Conservation (phyloP, 2,113 vertebrate genomes). For the Antennarius striatus region DNA sequence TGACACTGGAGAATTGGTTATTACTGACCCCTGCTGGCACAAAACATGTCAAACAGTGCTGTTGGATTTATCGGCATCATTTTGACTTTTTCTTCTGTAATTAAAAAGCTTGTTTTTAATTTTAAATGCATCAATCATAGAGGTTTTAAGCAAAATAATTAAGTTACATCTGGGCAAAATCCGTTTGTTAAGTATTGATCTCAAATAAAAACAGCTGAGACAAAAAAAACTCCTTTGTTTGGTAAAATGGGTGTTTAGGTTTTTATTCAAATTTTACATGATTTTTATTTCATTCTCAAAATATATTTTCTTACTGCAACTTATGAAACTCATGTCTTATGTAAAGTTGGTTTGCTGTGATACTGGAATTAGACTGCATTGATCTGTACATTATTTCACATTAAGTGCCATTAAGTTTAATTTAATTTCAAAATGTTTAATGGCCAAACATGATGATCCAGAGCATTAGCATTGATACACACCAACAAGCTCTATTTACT, state of each 20-base stretch:
- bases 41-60: constrained; percentile 6
- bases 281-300: too few species aligned
- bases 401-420: constrained; percentile 45
- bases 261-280: background rate
- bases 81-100: background rate
- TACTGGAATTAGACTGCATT: constrained; percentile 32
- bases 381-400: constrained; percentile 41
- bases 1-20: too few species aligned
- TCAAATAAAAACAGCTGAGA: background rate
- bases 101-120: background rate
- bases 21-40: background rate
- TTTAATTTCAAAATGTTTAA: constrained; percentile 31
- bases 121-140: constrained; percentile 4
- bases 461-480: background rate
- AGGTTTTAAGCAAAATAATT: constrained; percentile 6
- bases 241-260: background rate
- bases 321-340: too few species aligned
- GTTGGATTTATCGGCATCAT: background rate
- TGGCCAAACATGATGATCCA: background rate
- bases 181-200: constrained; percentile 1
- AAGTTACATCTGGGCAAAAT: background rate
- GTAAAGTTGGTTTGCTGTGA: constrained; percentile 41
- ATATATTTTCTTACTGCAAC: too few species aligned
- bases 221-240: background rate
- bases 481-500: too few species aligned